Base-by-base conservation (phyloP, 1,140 invertebrate species). In the Drosophila nigrodunni region DNA sequence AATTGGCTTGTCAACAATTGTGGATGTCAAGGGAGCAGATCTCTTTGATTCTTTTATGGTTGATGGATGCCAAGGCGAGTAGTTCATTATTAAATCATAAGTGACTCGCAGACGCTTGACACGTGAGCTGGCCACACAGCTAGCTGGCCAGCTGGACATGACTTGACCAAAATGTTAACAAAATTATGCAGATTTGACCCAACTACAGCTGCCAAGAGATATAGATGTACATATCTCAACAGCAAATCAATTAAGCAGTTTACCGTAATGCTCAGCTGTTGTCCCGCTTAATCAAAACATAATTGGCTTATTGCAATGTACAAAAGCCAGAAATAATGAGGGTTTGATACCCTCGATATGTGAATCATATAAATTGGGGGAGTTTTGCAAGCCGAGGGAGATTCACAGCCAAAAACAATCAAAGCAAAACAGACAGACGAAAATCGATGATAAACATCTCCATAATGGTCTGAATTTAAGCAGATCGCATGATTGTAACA, bases 71-170 rank as follows among this genome's bases (percentile, higher is more conserved):
- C 21, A 49, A 62, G 46, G 54, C 41, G 66, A 68, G 41, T 37
- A 88, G 85, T 88, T 88, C 85, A 88, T 88, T 89, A 88, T 88
- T 88, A 88, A 89, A 88, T 88, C 71, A 85, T 88, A 52, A 52
- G 50, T n/a, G 60, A 11, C 30, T 18, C 43, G 5, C 13, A 65
- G 74, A 58, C 65, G 44, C 47, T 76, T 79, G 80, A 89, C 85
- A 88, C 83, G 83, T 88, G 83, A 88, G 68, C 71, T 78, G 73
- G 74, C 79, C 82, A 81, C 77, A 69, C 68, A 77, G 46, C 34
- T 15, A 41, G 58, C 39, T 34, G 3, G 50, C 18, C 78, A 87
- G 79, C 72, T 88, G 83, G 52, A 80, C 77, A 88, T 87, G 82
- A 86, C 78, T 86, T 55, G 82, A 43, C 79, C 11, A 77, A 55